A percentile compares a stretch with the other conserved stretches of the same genome.
Evolutionary conservation across 2,797 vertebrate genomes (phyloP).

Genomic region (Anabas testudineus): DNA sequence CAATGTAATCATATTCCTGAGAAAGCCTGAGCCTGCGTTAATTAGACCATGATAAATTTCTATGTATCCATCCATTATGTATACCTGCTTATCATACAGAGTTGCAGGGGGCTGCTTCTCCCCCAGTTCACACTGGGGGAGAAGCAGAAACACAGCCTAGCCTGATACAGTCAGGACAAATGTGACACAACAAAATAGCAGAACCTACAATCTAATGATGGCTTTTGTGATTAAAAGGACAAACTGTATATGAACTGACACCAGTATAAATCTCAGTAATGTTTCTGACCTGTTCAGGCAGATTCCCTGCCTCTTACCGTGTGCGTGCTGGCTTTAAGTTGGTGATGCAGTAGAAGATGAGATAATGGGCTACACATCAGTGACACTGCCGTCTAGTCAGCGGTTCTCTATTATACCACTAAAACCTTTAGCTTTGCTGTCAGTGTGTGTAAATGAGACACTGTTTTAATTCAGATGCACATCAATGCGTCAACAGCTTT

Average conservation of each 20-base stretch:
- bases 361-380: conserved; percentile 21
- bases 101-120: conserved; percentile 21
- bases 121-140: conserved; percentile 21
- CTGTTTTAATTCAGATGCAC: conserved; percentile 50
- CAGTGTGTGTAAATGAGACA: conserved; percentile 19
- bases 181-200: conserved; percentile 6
- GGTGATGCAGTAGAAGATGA: conserved; percentile 9
- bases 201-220: conserved; percentile 13
- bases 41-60: conserved; percentile 28
- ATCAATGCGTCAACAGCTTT: conserved; percentile 45
- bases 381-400: conserved; percentile 21
- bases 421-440: conserved; percentile 21
- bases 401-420: background rate
- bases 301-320: background rate
- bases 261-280: background rate
- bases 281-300: background rate
- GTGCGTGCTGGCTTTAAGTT: conserved; percentile 2
- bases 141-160: conserved; percentile 29
- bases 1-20: conserved; percentile 28
- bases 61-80: conserved; percentile 45
- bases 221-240: background rate
- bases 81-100: conserved; percentile 49
- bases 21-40: conserved; percentile 29
- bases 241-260: background rate
- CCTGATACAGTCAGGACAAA: conserved; percentile 17